These are phyloP conservation scores for Junco hyemalis DNA, from an alignment of 2,113 vertebrate species.

Conservation along the genomic window DNA sequence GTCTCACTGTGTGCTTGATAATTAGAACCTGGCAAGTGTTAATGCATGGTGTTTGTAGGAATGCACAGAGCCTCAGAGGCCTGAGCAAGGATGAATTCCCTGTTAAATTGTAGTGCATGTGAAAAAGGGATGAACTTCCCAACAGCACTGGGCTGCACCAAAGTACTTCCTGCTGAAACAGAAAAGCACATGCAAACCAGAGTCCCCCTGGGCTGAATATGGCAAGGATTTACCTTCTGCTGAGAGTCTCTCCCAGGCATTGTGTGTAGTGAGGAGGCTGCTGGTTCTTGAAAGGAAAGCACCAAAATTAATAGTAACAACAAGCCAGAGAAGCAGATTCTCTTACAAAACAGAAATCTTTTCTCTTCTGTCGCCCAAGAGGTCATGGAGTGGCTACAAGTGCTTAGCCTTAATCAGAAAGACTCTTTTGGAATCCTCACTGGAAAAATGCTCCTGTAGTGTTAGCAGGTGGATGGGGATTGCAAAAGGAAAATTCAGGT, in stretches of 20 bases:
- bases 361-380: not conserved
- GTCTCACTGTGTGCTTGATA: not conserved
- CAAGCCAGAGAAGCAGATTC: not conserved
- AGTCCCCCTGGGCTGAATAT: not conserved
- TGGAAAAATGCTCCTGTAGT: not conserved
- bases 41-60: not conserved
- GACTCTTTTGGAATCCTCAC: not conserved
- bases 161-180: not conserved
- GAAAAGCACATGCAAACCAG: not conserved
- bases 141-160: not conserved
- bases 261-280: not conserved
- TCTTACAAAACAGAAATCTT: not conserved
- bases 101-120: not conserved
- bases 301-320: not conserved
- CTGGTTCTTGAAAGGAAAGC: not conserved
- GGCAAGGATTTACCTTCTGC: not conserved
- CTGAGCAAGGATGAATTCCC: not conserved
- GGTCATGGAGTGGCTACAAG: not conserved
- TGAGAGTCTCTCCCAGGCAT: not conserved
- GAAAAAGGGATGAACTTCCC: not conserved
- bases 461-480: not conserved
- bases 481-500: not conserved
- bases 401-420: not conserved
- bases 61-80: not conserved
- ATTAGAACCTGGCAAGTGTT: conserved; percentile 5